Percentiles rank a stretch among this genome's conserved stretches.
Evolutionary conservation across 2,888 invertebrate genomes (phyloP).

Genomic region (Allygus modestus): DNA sequence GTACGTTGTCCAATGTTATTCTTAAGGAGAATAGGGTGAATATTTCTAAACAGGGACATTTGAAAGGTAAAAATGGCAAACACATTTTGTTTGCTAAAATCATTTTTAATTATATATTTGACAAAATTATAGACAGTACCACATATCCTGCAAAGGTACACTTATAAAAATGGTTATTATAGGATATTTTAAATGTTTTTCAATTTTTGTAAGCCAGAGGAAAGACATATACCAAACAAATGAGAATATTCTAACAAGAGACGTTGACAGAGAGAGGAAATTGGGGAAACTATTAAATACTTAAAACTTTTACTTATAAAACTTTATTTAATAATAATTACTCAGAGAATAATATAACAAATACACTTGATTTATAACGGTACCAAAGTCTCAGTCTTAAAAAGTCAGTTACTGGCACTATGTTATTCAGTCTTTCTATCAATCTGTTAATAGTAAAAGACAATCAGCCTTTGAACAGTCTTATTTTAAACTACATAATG

Average conservation of each 20-base stretch:
- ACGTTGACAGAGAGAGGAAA: background rate
- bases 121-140: background rate
- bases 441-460: too few relatives aligned
- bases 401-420: too few relatives aligned
- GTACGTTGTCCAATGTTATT: too few relatives aligned
- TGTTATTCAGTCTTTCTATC: too few relatives aligned
- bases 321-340: background rate
- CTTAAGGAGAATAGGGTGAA: background rate
- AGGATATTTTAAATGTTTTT: too few relatives aligned
- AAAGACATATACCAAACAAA: background rate
- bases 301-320: background rate
- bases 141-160: background rate
- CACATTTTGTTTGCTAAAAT: background rate
- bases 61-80: background rate
- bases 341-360: background rate
- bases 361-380: background rate
- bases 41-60: background rate
- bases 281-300: background rate
- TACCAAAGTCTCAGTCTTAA: background rate
- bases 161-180: background rate
- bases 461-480: too few relatives aligned
- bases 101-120: background rate
- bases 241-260: slow-evolving; percentile 8
- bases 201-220: background rate
- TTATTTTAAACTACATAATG: too few relatives aligned